phyloP scores from a whole-genome alignment of 2,797 vertebrate species.

The Eidolon dupreanum region DNA sequence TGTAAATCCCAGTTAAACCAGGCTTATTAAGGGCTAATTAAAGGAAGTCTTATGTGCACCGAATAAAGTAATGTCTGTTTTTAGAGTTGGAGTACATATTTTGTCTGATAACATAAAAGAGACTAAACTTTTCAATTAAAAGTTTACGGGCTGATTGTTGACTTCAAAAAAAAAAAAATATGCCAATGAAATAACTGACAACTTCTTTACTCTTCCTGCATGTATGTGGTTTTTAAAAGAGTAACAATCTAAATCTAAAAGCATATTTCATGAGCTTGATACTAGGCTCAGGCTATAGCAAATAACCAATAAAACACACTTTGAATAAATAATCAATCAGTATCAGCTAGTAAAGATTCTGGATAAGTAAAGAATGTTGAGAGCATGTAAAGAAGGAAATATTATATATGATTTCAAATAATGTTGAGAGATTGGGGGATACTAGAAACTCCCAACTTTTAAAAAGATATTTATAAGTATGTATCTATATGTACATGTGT shows the following conservation, averaged over 20 bases:
- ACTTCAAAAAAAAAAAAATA: slow-evolving; percentile 34
- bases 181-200: background rate
- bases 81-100: slow-evolving; percentile 53
- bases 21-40: slow-evolving; percentile 91
- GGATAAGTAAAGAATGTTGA: background rate
- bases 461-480: background rate
- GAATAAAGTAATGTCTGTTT: slow-evolving; percentile 84
- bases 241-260: background rate
- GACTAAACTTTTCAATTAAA: slow-evolving; percentile 75
- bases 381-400: background rate
- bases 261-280: background rate
- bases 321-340: background rate
- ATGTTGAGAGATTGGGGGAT: background rate
- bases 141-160: slow-evolving; percentile 57
- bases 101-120: slow-evolving; percentile 74
- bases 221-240: background rate
- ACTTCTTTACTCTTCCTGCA: background rate
- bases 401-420: background rate
- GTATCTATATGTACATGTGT: background rate
- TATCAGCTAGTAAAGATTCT: background rate
- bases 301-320: background rate
- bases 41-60: slow-evolving; percentile 88
- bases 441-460: background rate
- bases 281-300: background rate
- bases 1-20: slow-evolving; percentile 91